Percentiles rank a stretch among this genome's conserved stretches.
Evolutionary conservation across 2,113 vertebrate species (phyloP).

Genomic region (Saccopteryx leptura): DNA sequence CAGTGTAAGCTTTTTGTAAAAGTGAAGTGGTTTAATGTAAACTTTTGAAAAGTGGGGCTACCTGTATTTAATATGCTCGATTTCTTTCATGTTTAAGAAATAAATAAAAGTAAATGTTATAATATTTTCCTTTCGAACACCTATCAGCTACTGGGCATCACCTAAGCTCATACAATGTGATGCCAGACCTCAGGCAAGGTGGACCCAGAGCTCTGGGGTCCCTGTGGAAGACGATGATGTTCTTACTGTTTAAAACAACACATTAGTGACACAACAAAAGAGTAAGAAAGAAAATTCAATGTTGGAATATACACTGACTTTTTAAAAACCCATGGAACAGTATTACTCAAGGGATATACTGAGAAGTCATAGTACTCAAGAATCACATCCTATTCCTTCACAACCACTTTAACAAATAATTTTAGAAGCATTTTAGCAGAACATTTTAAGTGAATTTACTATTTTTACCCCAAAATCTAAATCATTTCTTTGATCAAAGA

Average conservation of each 20-base stretch:
- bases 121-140: neutral
- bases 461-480: constrained; percentile 3
- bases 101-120: neutral
- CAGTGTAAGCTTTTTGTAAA: neutral
- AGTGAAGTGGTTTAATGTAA: neutral
- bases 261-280: neutral
- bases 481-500: constrained; percentile 59
- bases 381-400: neutral
- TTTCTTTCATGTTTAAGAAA: neutral
- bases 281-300: neutral
- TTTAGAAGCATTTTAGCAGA: constrained; percentile 31
- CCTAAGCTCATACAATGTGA: accelerated
- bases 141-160: neutral
- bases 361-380: neutral
- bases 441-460: neutral
- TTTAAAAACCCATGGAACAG: neutral
- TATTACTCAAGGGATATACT: neutral
- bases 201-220: neutral
- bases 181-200: accelerated
- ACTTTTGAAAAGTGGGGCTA: neutral
- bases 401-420: neutral
- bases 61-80: neutral
- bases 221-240: neutral
- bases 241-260: neutral
- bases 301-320: neutral